Base-by-base conservation (phyloP, 2,888 invertebrate species). In the Napeogenes sylphis region DNA sequence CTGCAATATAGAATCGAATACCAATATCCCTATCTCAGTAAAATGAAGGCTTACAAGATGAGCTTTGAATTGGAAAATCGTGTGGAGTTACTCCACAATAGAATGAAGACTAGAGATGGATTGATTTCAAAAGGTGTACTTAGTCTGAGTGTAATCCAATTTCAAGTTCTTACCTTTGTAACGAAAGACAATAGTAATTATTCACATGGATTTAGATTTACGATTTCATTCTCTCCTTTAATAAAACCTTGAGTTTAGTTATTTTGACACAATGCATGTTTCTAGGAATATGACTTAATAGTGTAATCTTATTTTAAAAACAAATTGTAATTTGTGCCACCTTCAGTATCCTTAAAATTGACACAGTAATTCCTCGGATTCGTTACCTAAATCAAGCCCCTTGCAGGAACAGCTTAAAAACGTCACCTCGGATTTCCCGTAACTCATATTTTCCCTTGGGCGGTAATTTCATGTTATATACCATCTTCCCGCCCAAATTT, bases 41-140 rank as follows among this genome's bases (percentile, higher is more conserved):
- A 59, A 64, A 65, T 53, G 69, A 73, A 72, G 70, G 73, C 74
- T 76, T 72, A 75, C 76, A 75, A 79, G 78, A 76, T 71, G 70
- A 76, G 75, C 71, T 71, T 64, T 68, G 76, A 76, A 78, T 80
- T 79, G 77, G 78, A 78, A 81, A 80, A 79, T 76, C 73, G 70
- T 58, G 62, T 51, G 55, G 58, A 60, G 51, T 21, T 51, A 30
- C 30, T 21, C 30, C 21, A 51, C 51, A 51, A 51, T 51, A 51
- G 51, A 51, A 10, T 51, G 59, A n/a, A 51, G 42, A 55, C 55
- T 46, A 57, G 59, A 45, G 57, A 47, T 8, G 57, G 47, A 60
- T 64, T 64, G 60, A 51, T 64, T 58, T 64, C 55, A 21, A 46
- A 55, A 58, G 54, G 56, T 33, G 56, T 55, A 30, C 14, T 35